Conservation (phyloP, 2,113 vertebrate genomes). For the Pholis gunnellus region DNA sequence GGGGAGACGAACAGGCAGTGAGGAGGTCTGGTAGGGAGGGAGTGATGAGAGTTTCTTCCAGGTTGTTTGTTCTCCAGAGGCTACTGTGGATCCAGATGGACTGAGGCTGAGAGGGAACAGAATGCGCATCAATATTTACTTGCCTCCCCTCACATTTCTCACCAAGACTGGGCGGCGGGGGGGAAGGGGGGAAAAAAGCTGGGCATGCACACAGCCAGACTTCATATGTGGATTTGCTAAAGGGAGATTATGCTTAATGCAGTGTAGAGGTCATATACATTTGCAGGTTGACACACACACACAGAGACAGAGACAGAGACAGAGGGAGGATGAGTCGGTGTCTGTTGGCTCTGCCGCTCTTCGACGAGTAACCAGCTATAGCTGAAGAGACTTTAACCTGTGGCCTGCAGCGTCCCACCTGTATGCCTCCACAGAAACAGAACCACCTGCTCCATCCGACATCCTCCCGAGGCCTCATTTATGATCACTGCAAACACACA, state of each 20-base stretch:
- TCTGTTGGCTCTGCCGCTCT: conserved; percentile 55
- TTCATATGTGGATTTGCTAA: neutral
- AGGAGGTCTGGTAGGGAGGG: conserved; percentile 3
- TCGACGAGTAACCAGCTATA: conserved; percentile 21
- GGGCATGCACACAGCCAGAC: neutral
- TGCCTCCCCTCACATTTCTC: conserved; percentile 19
- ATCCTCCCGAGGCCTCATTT: conserved; percentile 45
- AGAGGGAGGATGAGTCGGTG: conserved; percentile 45
- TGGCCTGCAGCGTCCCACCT: conserved; percentile 54
- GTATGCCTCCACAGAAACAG: conserved; percentile 26
- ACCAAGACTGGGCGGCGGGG: neutral
- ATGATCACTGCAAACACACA: conserved; percentile 28
- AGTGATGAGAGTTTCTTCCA: conserved; percentile 49
- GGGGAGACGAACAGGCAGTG: neutral
- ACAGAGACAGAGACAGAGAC: neutral
- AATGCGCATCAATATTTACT: conserved; percentile 74
- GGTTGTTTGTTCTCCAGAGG: conserved; percentile 67
- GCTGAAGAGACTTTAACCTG: conserved; percentile 52
- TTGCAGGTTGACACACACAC: too few species aligned
- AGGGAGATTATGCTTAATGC: neutral
- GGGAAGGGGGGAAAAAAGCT: neutral
- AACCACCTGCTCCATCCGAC: conserved; percentile 33
- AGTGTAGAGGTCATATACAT: neutral
- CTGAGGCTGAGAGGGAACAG: conserved; percentile 60
- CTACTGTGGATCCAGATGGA: conserved; percentile 65